Conservation (phyloP, 2,113 vertebrate species). For the Zosterops borbonicus region DNA sequence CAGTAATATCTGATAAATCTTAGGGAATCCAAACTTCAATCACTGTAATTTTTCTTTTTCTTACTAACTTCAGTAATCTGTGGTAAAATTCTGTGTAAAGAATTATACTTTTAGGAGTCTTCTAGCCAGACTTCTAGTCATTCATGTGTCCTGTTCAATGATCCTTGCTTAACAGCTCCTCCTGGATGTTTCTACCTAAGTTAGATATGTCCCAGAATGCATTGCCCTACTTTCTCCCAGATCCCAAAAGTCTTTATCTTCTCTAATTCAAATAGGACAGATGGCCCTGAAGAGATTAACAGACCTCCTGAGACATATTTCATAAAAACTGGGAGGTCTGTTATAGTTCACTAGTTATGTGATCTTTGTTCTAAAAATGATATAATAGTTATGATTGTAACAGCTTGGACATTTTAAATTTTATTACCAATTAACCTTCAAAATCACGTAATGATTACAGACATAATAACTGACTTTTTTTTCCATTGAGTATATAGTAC, state of each 20-base stretch:
- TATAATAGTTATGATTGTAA: slow-evolving; percentile 42
- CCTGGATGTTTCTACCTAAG: not conserved
- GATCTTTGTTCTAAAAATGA: slow-evolving; percentile 62
- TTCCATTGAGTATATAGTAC: not conserved
- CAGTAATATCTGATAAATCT: not conserved
- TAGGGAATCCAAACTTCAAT: not conserved
- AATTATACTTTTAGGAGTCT: not conserved
- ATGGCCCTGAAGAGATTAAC: slow-evolving; percentile 58
- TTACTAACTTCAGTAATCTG: not conserved
- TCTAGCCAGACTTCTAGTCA: not conserved
- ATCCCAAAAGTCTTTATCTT: slow-evolving; percentile 21
- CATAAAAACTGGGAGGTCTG: slow-evolving; percentile 39
- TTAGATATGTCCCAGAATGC: slow-evolving; percentile 21
- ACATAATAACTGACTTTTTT: not conserved
- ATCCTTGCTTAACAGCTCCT: slow-evolving; percentile 1
- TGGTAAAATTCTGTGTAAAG: not conserved
- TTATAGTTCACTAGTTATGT: slow-evolving; percentile 51
- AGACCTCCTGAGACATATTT: slow-evolving; percentile 45
- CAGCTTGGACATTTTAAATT: slow-evolving; percentile 62
- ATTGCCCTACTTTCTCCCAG: not conserved
- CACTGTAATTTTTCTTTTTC: not conserved
- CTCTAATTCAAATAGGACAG: slow-evolving; percentile 16
- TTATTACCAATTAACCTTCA: slow-evolving; percentile 67
- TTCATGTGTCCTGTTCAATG: slow-evolving; percentile 11
- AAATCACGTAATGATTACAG: slow-evolving; percentile 49